Conservation (phyloP, 2,113 vertebrate genomes). For the Brachypteracias leptosomus region DNA sequence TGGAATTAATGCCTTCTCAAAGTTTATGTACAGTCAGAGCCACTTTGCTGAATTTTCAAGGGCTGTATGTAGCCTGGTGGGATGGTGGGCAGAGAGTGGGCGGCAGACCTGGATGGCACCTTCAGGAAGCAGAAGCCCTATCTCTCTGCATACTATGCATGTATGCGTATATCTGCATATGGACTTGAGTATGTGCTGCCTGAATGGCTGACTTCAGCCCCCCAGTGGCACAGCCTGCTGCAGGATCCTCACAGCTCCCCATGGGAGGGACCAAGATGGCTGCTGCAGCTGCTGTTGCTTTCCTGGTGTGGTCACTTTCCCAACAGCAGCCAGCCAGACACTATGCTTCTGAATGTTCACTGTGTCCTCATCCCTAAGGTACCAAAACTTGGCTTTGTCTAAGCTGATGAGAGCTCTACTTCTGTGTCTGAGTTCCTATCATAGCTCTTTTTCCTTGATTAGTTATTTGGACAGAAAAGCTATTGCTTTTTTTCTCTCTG, state of each 20-base stretch:
- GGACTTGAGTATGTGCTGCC: not conserved
- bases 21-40: not conserved
- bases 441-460: not conserved
- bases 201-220: not conserved
- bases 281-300: not conserved
- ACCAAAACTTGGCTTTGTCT: not conserved
- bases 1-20: not conserved
- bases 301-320: not conserved
- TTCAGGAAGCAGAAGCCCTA: not conserved
- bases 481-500: not conserved
- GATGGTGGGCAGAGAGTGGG: not conserved
- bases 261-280: accelerated
- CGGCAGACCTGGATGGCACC: not conserved
- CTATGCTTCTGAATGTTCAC: not conserved
- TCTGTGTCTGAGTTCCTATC: not conserved
- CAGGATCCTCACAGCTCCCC: not conserved
- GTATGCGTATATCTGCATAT: accelerated
- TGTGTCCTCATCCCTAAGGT: not conserved
- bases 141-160: not conserved
- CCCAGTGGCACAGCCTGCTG: not conserved
- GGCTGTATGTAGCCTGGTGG: not conserved
- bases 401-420: not conserved
- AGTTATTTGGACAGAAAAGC: not conserved
- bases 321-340: not conserved
- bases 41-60: not conserved